Percentiles rank a stretch among this genome's conserved stretches.
Conservation (phyloP, 2,113 vertebrate genomes). For the Pomatostomus ruficeps region DNA sequence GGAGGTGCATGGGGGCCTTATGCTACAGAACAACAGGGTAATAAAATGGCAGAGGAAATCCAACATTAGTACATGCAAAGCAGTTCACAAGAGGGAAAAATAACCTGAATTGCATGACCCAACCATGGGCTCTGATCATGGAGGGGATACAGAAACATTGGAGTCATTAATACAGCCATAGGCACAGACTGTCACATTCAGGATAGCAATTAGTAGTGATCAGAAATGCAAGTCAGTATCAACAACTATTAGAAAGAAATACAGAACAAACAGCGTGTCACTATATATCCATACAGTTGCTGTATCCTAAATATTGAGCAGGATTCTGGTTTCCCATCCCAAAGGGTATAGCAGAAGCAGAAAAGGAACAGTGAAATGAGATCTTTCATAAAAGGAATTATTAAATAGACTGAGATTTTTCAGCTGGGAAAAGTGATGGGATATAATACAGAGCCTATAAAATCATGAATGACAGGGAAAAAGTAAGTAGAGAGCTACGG, state of each 20-base stretch:
- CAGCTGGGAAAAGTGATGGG: not conserved
- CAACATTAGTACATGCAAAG: not conserved
- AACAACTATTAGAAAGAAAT: not conserved
- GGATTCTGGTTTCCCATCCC: not conserved
- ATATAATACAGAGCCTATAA: not conserved
- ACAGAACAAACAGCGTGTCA: not conserved
- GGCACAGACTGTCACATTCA: not conserved
- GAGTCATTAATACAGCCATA: not conserved
- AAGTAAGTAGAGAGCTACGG: slow-evolving; percentile 12
- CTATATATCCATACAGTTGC: not conserved
- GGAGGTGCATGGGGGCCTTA: not conserved
- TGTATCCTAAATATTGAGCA: not conserved
- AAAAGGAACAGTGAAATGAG: slow-evolving; percentile 3
- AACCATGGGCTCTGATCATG: not conserved
- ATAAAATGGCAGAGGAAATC: not conserved
- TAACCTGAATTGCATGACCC: not conserved
- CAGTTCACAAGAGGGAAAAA: not conserved
- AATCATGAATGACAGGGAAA: not conserved
- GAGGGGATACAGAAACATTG: not conserved
- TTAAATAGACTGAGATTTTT: slow-evolving; percentile 12
- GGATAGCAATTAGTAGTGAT: not conserved
- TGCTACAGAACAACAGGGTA: not conserved
- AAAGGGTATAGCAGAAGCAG: not conserved
- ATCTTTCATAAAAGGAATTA: slow-evolving; percentile 10
- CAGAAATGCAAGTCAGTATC: not conserved